phyloP scores from a whole-genome alignment of 2,888 invertebrate species.

The Eupithecia exiguata region DNA sequence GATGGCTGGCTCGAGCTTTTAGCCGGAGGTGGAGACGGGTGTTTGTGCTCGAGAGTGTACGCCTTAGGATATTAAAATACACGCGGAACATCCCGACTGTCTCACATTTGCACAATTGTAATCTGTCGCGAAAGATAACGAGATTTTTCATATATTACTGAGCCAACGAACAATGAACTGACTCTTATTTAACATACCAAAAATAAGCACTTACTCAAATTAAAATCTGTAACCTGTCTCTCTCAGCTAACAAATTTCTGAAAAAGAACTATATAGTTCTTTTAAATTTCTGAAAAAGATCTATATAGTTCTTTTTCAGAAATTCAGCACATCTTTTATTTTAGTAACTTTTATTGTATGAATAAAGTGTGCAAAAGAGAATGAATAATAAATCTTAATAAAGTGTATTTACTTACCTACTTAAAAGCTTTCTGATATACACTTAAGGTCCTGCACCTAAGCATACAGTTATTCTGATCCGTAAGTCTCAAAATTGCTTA shows the following conservation, averaged over 20 bases:
- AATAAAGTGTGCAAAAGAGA: no score
- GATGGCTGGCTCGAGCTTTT: slow-evolving; percentile 47
- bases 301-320: no score
- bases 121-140: slow-evolving; percentile 15
- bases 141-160: background rate
- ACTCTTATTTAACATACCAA: background rate
- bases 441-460: background rate
- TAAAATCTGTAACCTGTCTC: no score
- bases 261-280: no score
- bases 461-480: no score
- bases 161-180: background rate
- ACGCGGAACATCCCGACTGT: slow-evolving; percentile 28
- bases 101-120: slow-evolving; percentile 22
- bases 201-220: no score
- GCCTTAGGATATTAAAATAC: slow-evolving; percentile 48
- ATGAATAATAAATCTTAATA: no score
- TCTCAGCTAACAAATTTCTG: no score
- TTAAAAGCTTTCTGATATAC: background rate
- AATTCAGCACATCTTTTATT: no score
- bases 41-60: slow-evolving; percentile 42
- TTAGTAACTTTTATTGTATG: no score
- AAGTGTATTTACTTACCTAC: no score
- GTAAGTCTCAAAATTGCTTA: background rate
- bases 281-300: no score
- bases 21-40: slow-evolving; percentile 38